phyloP scores from a whole-genome alignment of 2,797 vertebrate genomes.

The Spheniscus humboldti region DNA sequence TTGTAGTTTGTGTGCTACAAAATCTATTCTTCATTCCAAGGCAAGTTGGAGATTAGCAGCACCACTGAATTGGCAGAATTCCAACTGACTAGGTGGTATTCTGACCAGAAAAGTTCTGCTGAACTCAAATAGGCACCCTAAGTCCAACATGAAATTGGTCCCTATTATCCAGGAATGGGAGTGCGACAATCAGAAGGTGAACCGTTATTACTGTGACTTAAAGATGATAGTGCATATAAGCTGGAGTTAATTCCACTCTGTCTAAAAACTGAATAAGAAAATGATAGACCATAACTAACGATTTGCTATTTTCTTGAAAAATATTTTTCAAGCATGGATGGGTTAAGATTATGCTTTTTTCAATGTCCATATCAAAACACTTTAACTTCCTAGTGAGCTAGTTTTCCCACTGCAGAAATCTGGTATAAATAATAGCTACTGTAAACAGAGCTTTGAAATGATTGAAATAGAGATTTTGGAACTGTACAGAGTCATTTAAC shows the following conservation, averaged over 20 bases:
- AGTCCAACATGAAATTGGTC: not conserved
- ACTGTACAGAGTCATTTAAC: not conserved
- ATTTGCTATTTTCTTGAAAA: not conserved
- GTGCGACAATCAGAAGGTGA: not conserved
- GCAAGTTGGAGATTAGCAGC: not conserved
- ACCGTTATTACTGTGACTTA: not conserved
- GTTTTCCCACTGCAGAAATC: not conserved
- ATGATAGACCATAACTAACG: not conserved
- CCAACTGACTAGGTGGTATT: not conserved
- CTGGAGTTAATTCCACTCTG: not conserved
- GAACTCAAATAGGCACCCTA: not conserved
- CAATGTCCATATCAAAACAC: not conserved
- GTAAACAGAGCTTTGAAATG: not conserved
- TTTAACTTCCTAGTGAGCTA: not conserved
- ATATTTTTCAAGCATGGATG: not conserved
- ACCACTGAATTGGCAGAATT: not conserved
- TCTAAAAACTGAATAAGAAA: not conserved
- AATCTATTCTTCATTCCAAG: not conserved
- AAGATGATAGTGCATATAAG: not conserved
- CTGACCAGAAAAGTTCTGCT: not conserved
- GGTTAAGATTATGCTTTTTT: not conserved
- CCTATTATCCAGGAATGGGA: not conserved
- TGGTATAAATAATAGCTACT: not conserved
- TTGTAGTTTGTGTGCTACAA: not conserved
- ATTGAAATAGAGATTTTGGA: not conserved